Evolutionary conservation across 2,113 vertebrate species (phyloP).

Genomic region (Tragelaphus strepsiceros): DNA sequence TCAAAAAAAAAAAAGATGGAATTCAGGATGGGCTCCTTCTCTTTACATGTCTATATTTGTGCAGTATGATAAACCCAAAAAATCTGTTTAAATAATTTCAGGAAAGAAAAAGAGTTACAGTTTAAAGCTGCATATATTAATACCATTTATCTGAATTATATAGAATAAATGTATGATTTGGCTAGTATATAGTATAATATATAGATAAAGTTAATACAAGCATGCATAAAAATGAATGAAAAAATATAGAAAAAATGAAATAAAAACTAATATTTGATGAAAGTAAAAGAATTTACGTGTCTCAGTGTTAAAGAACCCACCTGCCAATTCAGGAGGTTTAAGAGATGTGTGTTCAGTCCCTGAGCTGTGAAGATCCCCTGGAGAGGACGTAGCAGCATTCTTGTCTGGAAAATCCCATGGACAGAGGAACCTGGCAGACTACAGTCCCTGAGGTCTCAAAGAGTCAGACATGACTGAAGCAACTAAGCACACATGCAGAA

Average conservation of each 20-base stretch:
- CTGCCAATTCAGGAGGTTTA: not conserved
- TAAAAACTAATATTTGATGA: not conserved
- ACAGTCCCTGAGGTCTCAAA: not conserved
- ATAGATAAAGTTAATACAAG: not conserved
- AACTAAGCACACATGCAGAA: not conserved
- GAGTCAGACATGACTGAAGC: not conserved
- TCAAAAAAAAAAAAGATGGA: not conserved
- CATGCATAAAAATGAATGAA: not conserved
- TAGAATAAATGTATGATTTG: not conserved
- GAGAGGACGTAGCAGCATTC: not conserved
- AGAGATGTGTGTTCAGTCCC: not conserved
- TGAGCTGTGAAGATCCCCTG: not conserved
- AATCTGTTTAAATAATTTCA: conserved; percentile 10
- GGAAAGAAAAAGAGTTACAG: not conserved
- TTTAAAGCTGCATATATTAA: not conserved
- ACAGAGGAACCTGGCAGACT: not conserved
- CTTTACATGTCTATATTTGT: not conserved
- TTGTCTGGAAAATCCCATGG: not conserved
- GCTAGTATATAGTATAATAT: not conserved
- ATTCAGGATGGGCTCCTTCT: not conserved
- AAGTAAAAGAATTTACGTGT: not conserved
- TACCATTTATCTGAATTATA: not conserved
- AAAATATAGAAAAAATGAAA: not conserved
- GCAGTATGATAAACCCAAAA: not conserved
- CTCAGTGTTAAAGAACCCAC: not conserved